These are phyloP conservation scores for Callionymus lyra DNA, from an alignment of 2,113 vertebrate species.

Conservation along the genomic window DNA sequence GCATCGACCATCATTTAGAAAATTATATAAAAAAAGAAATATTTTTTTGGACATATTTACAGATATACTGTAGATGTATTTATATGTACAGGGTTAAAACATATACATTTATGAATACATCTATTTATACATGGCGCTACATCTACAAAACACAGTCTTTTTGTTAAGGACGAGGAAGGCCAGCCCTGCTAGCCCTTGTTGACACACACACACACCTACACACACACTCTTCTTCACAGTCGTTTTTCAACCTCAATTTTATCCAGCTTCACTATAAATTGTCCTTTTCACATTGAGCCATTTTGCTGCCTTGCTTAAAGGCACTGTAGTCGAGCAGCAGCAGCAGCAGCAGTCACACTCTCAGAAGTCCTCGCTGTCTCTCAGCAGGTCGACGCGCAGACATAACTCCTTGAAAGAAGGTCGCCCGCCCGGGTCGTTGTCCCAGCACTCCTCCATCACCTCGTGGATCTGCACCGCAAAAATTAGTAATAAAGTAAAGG, in stretches of 20 bases:
- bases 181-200: conserved; percentile 55
- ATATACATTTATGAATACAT: no score
- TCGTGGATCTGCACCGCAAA: conserved; percentile 70
- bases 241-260: conserved; percentile 4
- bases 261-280: not conserved
- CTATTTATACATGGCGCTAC: no score
- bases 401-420: conserved; percentile 82
- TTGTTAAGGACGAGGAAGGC: conserved; percentile 20
- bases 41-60: no score
- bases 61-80: no score
- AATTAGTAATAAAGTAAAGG: not conserved
- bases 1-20: no score
- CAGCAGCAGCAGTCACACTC: conserved; percentile 29
- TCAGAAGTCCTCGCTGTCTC: conserved; percentile 70
- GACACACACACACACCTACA: not conserved
- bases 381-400: conserved; percentile 76
- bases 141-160: no score
- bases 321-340: not conserved
- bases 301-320: not conserved
- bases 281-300: not conserved
- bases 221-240: conserved; percentile 2
- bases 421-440: conserved; percentile 70
- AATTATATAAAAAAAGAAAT: no score
- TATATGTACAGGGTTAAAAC: no score
- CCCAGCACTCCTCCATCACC: conserved; percentile 93